These are phyloP conservation scores for Sesia bembeciformis DNA, from an alignment of 2,888 invertebrate genomes.

Conservation along the genomic window DNA sequence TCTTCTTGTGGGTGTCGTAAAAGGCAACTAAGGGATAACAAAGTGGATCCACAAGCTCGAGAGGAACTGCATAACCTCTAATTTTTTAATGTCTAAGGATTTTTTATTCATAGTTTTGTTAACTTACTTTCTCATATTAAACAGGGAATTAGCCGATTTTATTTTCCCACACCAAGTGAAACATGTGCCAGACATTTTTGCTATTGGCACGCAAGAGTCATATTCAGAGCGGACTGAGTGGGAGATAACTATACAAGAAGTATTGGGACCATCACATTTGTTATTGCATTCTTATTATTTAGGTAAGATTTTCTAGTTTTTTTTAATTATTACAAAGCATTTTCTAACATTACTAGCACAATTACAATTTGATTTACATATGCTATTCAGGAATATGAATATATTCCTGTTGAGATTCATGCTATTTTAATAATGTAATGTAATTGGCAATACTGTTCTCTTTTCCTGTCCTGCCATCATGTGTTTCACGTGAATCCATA, in stretches of 20 bases:
- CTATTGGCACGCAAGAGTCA: conserved; percentile 95
- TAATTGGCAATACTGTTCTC: too few relatives aligned
- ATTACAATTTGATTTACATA: too few relatives aligned
- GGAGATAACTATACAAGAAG: conserved; percentile 93
- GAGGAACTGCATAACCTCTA: not conserved
- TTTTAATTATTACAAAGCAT: too few relatives aligned
- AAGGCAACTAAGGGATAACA: too few relatives aligned
- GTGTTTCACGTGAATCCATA: too few relatives aligned
- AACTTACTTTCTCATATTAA: conserved; percentile 14
- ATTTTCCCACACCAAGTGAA: conserved; percentile 89
- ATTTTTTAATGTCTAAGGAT: not conserved
- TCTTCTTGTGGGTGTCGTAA: too few relatives aligned
- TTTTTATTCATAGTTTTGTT: not conserved
- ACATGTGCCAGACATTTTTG: conserved; percentile 92
- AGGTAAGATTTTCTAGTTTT: conserved; percentile 56
- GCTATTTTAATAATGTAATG: too few relatives aligned
- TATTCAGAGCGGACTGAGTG: conserved; percentile 90
- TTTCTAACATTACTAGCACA: too few relatives aligned
- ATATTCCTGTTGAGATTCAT: too few relatives aligned
- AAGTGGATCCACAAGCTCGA: too few relatives aligned
- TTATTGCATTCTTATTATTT: conserved; percentile 88
- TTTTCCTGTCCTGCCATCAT: too few relatives aligned
- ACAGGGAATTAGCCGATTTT: conserved; percentile 90
- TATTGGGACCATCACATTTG: conserved; percentile 94
- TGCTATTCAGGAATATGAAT: too few relatives aligned